Evolutionary conservation across 2,888 invertebrate genomes (phyloP).

Genomic region (Drosophila cracens): DNA sequence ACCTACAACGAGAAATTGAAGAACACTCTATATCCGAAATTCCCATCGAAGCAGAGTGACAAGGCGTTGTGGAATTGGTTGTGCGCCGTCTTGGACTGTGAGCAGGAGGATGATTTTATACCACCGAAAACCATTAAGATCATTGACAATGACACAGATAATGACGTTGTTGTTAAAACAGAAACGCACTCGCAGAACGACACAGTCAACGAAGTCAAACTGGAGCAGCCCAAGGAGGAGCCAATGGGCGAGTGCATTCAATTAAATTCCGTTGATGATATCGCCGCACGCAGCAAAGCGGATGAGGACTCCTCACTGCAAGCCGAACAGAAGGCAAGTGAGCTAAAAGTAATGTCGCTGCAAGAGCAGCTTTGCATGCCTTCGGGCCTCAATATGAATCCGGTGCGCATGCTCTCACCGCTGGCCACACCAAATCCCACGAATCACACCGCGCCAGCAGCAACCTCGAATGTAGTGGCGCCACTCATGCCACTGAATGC

Average conservation of each 20-base stretch:
- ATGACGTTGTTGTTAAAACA: conserved; percentile 58
- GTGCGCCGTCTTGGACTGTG: conserved; percentile 90
- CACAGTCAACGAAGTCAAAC: conserved; percentile 56
- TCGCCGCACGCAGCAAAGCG: conserved; percentile 66
- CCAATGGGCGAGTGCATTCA: conserved; percentile 41
- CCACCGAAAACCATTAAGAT: conserved; percentile 84
- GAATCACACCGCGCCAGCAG: conserved; percentile 57
- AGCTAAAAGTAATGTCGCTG: conserved; percentile 83
- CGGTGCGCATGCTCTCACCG: conserved; percentile 83
- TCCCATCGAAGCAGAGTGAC: conserved; percentile 92
- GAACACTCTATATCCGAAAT: conserved; percentile 91
- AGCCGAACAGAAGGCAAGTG: conserved; percentile 79
- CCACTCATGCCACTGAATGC: conserved; percentile 25
- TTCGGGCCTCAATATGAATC: conserved; percentile 85
- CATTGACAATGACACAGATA: conserved; percentile 71
- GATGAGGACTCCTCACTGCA: conserved; percentile 71
- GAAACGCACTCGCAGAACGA: conserved; percentile 50
- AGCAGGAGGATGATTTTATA: conserved; percentile 90
- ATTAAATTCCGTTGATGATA: conserved; percentile 64
- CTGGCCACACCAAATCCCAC: conserved; percentile 82
- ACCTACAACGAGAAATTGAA: conserved; percentile 94
- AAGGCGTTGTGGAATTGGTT: conserved; percentile 92
- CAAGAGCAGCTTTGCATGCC: conserved; percentile 84
- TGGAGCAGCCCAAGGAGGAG: conserved; percentile 75
- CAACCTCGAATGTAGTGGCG: conserved; percentile 23